These are phyloP conservation scores for Sterrhoptilus dennistouni DNA, from an alignment of 2,113 vertebrate genomes.

Conservation along the genomic window DNA sequence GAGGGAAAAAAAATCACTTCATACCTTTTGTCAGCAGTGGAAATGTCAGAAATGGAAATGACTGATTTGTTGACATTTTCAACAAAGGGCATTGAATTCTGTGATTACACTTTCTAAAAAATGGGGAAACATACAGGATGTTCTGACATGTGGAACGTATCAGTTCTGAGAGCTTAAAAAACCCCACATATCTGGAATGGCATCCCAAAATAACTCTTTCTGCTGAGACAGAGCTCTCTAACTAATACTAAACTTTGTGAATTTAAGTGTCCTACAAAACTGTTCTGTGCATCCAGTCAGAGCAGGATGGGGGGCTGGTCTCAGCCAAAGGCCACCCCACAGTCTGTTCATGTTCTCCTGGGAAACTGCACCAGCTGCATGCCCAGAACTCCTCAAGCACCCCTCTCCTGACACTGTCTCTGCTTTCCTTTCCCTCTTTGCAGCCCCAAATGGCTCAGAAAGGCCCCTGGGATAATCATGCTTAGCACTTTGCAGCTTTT, in stretches of 20 bases:
- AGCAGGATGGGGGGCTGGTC: not conserved
- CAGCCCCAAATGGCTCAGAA: not conserved
- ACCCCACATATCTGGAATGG: not conserved
- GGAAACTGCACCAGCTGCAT: not conserved
- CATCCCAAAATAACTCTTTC: not conserved
- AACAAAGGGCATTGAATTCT: not conserved
- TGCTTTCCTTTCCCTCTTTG: not conserved
- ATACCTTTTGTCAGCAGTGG: not conserved
- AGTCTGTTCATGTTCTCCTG: not conserved
- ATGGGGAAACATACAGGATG: not conserved
- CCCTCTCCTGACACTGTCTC: not conserved
- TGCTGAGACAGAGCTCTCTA: not conserved
- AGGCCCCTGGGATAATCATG: not conserved
- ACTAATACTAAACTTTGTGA: fast-evolving
- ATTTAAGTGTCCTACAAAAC: not conserved
- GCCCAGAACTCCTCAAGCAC: not conserved
- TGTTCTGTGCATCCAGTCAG: not conserved
- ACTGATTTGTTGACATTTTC: not conserved
- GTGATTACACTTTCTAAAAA: not conserved
- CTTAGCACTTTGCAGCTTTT: not conserved
- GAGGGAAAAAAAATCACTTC: fast-evolving
- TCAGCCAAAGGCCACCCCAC: not conserved
- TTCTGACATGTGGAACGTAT: not conserved
- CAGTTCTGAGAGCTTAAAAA: not conserved
- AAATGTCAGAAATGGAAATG: not conserved